A percentile compares a stretch with the other conserved stretches of the same genome.
Conservation (phyloP, 2,888 invertebrate genomes). For the Dicranocentrus wangi region DNA sequence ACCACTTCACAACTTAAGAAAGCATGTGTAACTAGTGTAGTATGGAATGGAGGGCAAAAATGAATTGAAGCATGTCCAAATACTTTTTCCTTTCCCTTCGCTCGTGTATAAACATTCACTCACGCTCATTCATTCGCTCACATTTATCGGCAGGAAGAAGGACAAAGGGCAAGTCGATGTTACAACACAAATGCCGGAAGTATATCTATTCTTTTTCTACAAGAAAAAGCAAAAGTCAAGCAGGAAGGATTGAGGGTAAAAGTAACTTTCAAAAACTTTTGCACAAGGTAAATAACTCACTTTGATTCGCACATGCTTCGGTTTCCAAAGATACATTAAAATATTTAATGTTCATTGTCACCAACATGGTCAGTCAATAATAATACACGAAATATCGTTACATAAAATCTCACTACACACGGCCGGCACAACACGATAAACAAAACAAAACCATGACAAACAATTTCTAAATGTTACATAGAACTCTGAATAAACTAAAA, state of each 20-base stretch:
- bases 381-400: no score
- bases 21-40: background rate
- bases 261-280: conserved; percentile 25
- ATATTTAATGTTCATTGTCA: no score
- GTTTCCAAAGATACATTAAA: no score
- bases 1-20: background rate
- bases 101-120: background rate
- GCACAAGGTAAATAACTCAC: background rate
- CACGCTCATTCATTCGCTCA: background rate
- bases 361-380: no score
- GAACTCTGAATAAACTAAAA: no score
- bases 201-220: conserved; percentile 21
- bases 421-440: no score
- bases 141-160: no score
- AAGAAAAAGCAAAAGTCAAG: conserved; percentile 34
- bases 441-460: no score
- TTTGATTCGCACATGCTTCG: background rate
- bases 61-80: conserved; percentile 16
- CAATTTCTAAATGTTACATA: no score
- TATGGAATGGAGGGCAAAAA: no score
- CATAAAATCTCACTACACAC: no score
- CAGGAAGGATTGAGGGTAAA: background rate
- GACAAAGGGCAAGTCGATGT: conserved; percentile 12
- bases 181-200: conserved; percentile 20
- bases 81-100: background rate